phyloP scores from a whole-genome alignment of 2,888 invertebrate species.

The Corbicula japonica region DNA sequence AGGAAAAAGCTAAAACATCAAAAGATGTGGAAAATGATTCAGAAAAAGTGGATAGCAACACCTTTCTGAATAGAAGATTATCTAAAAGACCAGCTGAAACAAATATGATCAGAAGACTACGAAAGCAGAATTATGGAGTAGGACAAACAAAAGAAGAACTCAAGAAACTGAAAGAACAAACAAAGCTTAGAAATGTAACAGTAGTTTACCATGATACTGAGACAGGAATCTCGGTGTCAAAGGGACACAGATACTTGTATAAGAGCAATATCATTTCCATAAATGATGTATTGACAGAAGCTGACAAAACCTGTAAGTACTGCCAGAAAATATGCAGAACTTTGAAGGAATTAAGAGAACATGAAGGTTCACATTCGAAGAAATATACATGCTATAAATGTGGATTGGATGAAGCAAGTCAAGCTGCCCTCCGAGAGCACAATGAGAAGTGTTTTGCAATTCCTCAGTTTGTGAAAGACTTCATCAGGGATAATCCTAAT shows the following conservation, averaged over 20 bases:
- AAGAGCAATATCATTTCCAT: background rate
- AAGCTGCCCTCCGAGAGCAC: background rate
- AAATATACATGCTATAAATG: conserved; percentile 1
- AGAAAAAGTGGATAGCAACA: background rate
- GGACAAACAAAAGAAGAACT: background rate
- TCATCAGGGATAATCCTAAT: background rate
- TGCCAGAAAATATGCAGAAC: background rate
- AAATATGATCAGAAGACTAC: no score
- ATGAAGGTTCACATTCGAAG: background rate
- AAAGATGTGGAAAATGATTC: background rate
- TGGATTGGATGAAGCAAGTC: background rate
- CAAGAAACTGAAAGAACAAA: background rate
- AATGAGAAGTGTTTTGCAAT: background rate
- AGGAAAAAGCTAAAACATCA: background rate
- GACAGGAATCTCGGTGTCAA: background rate
- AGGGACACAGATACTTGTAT: background rate
- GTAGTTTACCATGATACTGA: background rate
- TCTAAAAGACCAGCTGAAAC: no score
- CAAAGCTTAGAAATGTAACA: background rate
- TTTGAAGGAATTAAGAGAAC: background rate
- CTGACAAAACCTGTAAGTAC: background rate
- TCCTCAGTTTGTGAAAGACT: conserved; percentile 1
- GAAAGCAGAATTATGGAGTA: no score
- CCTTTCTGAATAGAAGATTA: no score
- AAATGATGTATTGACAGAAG: background rate